Evolutionary conservation across 1,140 invertebrate genomes (phyloP).

Genomic region (Meteorus sp.): DNA sequence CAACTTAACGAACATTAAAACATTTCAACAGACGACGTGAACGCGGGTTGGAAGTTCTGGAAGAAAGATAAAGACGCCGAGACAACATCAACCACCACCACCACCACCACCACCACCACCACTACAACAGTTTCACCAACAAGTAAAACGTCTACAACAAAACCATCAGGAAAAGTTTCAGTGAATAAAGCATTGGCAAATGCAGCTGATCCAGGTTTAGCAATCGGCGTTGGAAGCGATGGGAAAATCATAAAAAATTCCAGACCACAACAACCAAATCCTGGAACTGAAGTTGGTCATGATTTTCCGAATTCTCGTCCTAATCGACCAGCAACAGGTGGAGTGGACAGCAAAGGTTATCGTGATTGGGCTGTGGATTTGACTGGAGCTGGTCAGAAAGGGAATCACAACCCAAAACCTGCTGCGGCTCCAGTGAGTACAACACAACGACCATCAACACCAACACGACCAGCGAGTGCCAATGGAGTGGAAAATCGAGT

Average conservation of each 20-base stretch:
- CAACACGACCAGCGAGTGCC: constrained; percentile 22
- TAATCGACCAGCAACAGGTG: constrained; percentile 29
- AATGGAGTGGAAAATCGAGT: too few relatives aligned
- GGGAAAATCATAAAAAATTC: constrained; percentile 35
- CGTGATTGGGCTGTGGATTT: constrained; percentile 47
- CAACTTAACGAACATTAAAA: neutral
- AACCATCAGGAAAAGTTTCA: constrained; percentile 12
- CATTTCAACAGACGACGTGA: constrained; percentile 31
- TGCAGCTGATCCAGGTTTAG: constrained; percentile 37
- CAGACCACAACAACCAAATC: constrained; percentile 37
- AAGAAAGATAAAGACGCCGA: constrained; percentile 43
- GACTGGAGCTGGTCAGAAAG: constrained; percentile 35
- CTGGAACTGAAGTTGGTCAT: constrained; percentile 49
- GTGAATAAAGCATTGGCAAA: constrained; percentile 31
- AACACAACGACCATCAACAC: neutral
- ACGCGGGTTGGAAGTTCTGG: constrained; percentile 51
- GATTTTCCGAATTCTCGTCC: constrained; percentile 37
- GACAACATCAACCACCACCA: constrained; percentile 12
- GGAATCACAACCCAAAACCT: too few relatives aligned
- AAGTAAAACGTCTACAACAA: constrained; percentile 30
- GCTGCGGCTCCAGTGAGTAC: neutral
- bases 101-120: constrained; percentile 20
- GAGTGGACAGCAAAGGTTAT: constrained; percentile 33
- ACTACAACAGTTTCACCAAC: constrained; percentile 34
- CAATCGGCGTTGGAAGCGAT: constrained; percentile 35